Base-by-base conservation (phyloP, 2,888 invertebrate species). In the Agrilus cyanescens region DNA sequence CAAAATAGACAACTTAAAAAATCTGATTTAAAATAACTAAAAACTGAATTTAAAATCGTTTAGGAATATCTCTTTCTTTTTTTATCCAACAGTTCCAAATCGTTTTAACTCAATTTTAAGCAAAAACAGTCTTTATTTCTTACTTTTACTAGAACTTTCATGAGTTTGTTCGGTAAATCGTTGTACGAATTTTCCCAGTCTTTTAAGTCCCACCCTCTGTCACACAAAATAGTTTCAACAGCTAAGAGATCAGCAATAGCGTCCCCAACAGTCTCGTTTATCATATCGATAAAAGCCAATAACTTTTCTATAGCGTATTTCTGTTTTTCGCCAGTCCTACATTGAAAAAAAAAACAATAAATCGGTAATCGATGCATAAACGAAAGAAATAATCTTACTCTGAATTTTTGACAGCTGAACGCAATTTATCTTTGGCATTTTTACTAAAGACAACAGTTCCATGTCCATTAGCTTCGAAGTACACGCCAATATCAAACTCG, bases 401-500 rank as follows among this genome's bases (percentile, higher is more conserved):
- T 20, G 61, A 52, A 54, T 73, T 65, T 35, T 58, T 54, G 3
- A 66, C 57, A 32, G 70, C 73, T 44, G 65, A 66, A 45, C 65
- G 64, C 38, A 86, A 73, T 12, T 67, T 61, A 10, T 70, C 60
- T 56, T 82, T 78, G 0, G 88, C 83, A 13, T 66, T 64, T 1
- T 77, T 68, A 60, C 85, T 90, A 57, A 93, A 91, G 1, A 91
- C 69, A 1, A 90, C 85, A 0, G 97, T 98, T 12, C 98, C 98
- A 69, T 98, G 98, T 0, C 98, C 98, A 68, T 98, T 98, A 0
- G 98, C 97, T 64, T 99, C 98, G 67, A 99, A 99, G 68, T 98
- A 99, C 4, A 99, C 79, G 3, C 97, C 97, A 55, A 98, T 79
- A 61, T 98, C 96, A 69, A 82, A 96, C 41, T 87, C 77, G 31